A percentile compares a stretch with the other conserved stretches of the same genome.
Conservation (phyloP, 2,797 vertebrate genomes). For the Myotis vivesi region DNA sequence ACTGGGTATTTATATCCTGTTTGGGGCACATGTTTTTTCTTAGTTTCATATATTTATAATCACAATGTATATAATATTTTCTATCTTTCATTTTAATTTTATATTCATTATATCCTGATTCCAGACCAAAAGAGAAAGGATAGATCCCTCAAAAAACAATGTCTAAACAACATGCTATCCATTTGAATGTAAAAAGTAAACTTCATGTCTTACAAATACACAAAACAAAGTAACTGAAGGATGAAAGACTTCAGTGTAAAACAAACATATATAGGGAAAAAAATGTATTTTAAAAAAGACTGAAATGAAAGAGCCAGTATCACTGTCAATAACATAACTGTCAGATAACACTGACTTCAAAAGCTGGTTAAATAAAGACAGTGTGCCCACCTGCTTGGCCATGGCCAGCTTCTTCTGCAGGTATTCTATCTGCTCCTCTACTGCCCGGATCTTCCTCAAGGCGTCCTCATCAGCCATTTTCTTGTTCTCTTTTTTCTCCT, state of each 20-base stretch:
- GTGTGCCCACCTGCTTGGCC: constrained; percentile 92
- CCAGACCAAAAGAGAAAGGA: constrained; percentile 5
- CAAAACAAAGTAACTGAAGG: constrained; percentile 8
- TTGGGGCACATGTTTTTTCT: not conserved
- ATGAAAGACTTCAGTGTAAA: not conserved
- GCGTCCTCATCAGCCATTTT: constrained; percentile 99
- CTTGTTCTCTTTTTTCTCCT: constrained; percentile 96
- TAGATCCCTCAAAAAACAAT: not conserved
- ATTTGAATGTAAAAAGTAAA: constrained; percentile 26
- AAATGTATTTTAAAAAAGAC: not conserved
- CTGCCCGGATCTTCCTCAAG: constrained; percentile 94
- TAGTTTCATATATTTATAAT: not conserved
- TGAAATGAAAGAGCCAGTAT: not conserved
- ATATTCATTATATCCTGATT: constrained; percentile 14
- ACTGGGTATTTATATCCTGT: not conserved
- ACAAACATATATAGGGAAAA: not conserved
- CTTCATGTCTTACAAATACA: not conserved
- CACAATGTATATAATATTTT: not conserved
- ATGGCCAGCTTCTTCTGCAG: constrained; percentile 97
- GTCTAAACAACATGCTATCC: not conserved
- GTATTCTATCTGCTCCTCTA: constrained; percentile 97
- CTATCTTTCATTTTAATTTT: not conserved
- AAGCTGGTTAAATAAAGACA: not conserved
- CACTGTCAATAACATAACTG: not conserved
- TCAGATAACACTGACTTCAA: not conserved